phyloP scores from a whole-genome alignment of 2,113 vertebrate species.

The Suncus etruscus region DNA sequence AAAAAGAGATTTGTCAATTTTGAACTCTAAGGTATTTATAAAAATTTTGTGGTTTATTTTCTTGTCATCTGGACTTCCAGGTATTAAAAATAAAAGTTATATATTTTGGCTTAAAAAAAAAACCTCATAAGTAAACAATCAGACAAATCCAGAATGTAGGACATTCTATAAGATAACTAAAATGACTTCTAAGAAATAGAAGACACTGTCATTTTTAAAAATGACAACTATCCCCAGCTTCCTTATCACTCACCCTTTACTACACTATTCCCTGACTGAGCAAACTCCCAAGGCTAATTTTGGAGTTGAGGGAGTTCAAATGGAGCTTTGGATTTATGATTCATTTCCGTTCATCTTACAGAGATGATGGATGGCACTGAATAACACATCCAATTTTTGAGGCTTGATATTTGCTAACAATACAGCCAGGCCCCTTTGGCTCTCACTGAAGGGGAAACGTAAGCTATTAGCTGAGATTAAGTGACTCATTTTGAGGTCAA shows the following conservation, averaged over 20 bases:
- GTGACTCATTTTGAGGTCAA: conserved; percentile 77
- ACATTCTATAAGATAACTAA: background rate
- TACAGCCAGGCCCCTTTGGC: conserved; percentile 50
- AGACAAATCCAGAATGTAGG: background rate
- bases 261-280: background rate
- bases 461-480: conserved; percentile 72
- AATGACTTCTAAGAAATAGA: background rate
- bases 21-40: background rate
- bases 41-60: background rate
- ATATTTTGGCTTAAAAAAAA: no score
- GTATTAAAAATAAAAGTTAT: background rate
- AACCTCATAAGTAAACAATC: conserved; percentile 17
- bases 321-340: conserved; percentile 45
- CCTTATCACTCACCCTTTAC: conserved; percentile 14
- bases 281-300: background rate
- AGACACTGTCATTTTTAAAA: background rate
- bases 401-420: conserved; percentile 58
- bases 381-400: conserved; percentile 56
- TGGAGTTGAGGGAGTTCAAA: background rate
- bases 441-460: conserved; percentile 57
- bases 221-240: background rate
- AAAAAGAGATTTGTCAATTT: background rate
- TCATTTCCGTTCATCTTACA: conserved; percentile 50
- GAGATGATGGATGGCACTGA: conserved; percentile 46
- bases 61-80: background rate